Percentiles rank a stretch among this genome's conserved stretches.
Evolutionary conservation across 2,888 invertebrate species (phyloP).

Genomic region (Tiliacea aurago): DNA sequence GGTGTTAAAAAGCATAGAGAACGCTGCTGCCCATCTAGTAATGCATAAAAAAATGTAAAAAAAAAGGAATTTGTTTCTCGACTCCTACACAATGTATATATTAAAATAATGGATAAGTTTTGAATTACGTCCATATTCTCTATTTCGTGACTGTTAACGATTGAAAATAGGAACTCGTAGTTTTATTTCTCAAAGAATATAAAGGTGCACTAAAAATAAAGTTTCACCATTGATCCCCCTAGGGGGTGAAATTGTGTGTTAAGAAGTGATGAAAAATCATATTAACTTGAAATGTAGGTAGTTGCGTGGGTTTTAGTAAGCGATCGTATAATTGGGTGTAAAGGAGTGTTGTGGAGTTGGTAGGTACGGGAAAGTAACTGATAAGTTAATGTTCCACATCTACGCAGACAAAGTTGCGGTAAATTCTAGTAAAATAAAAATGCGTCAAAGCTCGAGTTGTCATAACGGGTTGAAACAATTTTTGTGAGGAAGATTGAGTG

Average conservation of each 20-base stretch:
- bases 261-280: no score
- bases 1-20: no score
- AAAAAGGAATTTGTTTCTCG: no score
- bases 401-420: not conserved
- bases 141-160: no score
- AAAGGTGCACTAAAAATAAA: not conserved
- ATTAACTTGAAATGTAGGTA: not conserved
- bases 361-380: not conserved
- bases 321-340: no score
- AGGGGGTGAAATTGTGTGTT: not conserved
- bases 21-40: no score
- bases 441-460: conserved; percentile 16
- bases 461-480: conserved; percentile 32
- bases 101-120: no score
- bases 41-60: no score
- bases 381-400: not conserved
- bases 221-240: not conserved
- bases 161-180: no score
- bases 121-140: no score
- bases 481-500: conserved; percentile 56
- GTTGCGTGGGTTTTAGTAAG: not conserved
- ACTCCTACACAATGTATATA: no score
- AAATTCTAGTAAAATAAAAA: not conserved
- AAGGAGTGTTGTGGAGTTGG: no score
- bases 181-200: not conserved